These are phyloP conservation scores for Parazoanthus atlanticus DNA, from an alignment of 92 coral and sea anemone species.

Conservation along the genomic window DNA sequence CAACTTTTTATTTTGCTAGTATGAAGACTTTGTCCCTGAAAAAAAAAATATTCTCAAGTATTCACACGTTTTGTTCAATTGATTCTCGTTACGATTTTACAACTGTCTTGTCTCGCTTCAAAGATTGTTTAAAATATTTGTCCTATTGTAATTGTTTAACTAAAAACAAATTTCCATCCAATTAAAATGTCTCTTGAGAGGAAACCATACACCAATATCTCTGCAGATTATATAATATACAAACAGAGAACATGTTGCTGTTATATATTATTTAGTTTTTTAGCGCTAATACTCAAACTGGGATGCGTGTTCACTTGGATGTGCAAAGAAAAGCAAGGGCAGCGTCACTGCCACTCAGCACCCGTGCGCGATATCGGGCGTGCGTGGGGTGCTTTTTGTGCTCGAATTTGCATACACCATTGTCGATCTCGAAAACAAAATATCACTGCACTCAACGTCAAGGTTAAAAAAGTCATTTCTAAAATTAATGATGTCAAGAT, in stretches of 20 bases:
- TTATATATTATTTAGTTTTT: too few species aligned
- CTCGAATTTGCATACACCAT: neutral
- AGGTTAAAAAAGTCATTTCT: neutral
- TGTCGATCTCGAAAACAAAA: slow-evolving; percentile 23
- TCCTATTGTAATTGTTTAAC: neutral
- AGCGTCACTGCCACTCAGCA: neutral
- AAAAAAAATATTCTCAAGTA: neutral
- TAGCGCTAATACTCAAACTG: neutral
- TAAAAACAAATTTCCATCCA: neutral
- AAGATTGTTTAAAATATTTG: neutral
- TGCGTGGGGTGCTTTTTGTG: neutral
- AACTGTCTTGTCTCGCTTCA: slow-evolving; percentile 2
- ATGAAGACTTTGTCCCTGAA: neutral
- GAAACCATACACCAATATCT: neutral
- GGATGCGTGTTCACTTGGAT: neutral
- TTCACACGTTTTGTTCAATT: too few species aligned
- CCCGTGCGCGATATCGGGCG: neutral
- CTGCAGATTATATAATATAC: neutral
- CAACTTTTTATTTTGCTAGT: neutral
- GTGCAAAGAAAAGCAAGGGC: neutral
- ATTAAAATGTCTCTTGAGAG: slow-evolving; percentile 8
- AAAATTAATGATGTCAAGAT: neutral
- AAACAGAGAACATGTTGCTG: neutral
- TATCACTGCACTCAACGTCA: neutral
- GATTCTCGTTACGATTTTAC: neutral